Evolutionary conservation across 2,797 vertebrate species (phyloP), one percentile per base, ranked within the genome.

Genomic region (Mionectes olivaceus): DNA sequence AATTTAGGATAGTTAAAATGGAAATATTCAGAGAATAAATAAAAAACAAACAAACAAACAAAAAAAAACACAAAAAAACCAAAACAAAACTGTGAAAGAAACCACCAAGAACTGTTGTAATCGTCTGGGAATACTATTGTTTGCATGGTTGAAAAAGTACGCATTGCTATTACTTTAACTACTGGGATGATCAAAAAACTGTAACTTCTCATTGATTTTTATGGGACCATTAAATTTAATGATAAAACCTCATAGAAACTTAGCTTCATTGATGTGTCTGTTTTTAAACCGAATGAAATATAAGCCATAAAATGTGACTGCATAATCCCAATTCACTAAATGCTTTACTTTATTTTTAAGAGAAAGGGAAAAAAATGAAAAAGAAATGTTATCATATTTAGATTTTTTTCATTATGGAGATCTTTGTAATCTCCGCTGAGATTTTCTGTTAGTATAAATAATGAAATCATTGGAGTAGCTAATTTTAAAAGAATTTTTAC

Each of bases 151-250:
- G 50, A 86, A 86, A 90, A 88, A 65, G 46, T 90, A 37, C 33
- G 9, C 41, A 23, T 91, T 94, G 79, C 90, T 88, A 81, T 83
- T 81, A 71, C 46, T 83, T 88, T 93, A 95, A 67, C 70, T 73
- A 28, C 74, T 44, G 35, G n/a, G 28, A 76, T 94, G 77, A 74
- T 71, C 65, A 87, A 70, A 79, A 74, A 49, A 23, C 64, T 87
- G 63, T 65, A 91, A 52, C 75, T 85, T 89, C 52, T 83, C 47
- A 50, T 77, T 95, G 73, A 71, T 21, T 86, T 95, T 87, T 70
- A 87, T 73, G 57, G 33, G 30, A 79, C 56, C 46, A 77, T 87
- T 77, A 91, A 91, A 63, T 69, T 74, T 84, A 94, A 91, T 91
- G 83, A 63, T 52, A 87, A 77, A 94, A 73, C 35, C 94, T 80